Percentiles rank a stretch among this genome's conserved stretches.
Evolutionary conservation across 1,140 invertebrate genomes (phyloP).

Genomic region (Microplitis demolitor): DNA sequence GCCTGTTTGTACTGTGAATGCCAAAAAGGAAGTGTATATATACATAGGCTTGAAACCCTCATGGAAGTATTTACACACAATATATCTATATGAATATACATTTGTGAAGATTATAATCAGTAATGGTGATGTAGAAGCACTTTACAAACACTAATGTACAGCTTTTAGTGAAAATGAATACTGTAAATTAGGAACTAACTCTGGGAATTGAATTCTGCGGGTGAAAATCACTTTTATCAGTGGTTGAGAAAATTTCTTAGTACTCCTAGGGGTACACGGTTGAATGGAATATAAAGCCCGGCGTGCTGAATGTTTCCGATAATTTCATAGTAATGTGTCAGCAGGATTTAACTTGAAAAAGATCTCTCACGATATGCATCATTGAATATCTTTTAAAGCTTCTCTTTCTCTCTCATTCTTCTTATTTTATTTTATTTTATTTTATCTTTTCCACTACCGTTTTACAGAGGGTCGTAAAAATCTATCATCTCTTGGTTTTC

Average conservation of each 20-base stretch:
- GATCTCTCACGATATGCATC: constrained; percentile 3
- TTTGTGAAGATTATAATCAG: constrained; percentile 8
- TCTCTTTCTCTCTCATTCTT: not conserved
- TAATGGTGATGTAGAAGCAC: not conserved
- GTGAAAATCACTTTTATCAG: not conserved
- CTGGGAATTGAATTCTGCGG: not conserved
- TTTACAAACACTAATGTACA: not conserved
- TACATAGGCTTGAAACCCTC: too few species aligned
- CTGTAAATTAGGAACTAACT: not conserved
- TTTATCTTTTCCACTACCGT: not conserved
- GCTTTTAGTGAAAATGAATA: not conserved
- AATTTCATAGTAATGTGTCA: constrained; percentile 4
- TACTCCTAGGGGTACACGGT: not conserved
- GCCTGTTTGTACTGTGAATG: too few species aligned
- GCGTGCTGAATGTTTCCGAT: constrained; percentile 1
- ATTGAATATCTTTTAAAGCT: not conserved
- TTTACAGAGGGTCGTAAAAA: constrained; percentile 1
- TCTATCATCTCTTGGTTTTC: not conserved
- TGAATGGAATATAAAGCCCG: constrained; percentile 5
- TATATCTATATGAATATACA: not conserved
- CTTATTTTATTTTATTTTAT: too few species aligned
- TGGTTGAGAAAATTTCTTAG: not conserved
- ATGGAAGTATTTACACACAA: not conserved
- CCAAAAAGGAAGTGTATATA: too few species aligned
- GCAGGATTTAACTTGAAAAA: constrained; percentile 1